Evolutionary conservation across 2,113 vertebrate species (phyloP), one percentile per base, ranked within the genome.

Genomic region (Cettia cetti): DNA sequence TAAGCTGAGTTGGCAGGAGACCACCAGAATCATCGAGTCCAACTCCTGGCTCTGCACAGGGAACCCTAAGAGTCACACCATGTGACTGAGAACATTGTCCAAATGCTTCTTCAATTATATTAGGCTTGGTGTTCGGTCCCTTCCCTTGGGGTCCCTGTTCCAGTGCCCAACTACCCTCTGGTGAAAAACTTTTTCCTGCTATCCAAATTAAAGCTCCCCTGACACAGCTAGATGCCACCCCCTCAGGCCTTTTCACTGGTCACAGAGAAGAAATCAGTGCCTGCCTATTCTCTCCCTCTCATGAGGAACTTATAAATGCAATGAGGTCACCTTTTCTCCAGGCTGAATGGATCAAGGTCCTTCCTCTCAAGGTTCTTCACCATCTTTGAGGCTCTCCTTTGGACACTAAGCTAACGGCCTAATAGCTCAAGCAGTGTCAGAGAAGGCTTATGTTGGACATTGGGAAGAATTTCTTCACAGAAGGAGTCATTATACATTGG

Each of bases 301-400:
- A 14, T 0, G 1, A 11, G 17, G 35, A 15, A 35, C 13, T 3
- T 66, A 24, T 26, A 35, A 10, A 7, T 56, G 8, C 8, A 6
- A 0, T 10, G 57, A 57, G 57, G 21, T 6, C 23, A 28, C 15
- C n/a, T 28, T 10, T 26, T 10, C 18, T 78, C 30, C 26, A 8
- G 20, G 30, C 35, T 18, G 56, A 40, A 15, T n/a, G 40, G 13
- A 11, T 20, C 30, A 3, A 42, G 40, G 40, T 42, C 40, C 82
- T 56, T 56, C 50, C 19, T 19, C 49, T 54, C 35, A 1, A 3
- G 21, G 13, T 18, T 42, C 11, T 40, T 50, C 35, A 35, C 7
- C 42, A 50, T 19, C 31, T 23, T 23, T 23, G 15, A 23, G 28
- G 28, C 35, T 33, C 33, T 45, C 8, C 18, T 72, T 18, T 37